Evolutionary conservation across 2,797 vertebrate species (phyloP).

Genomic region (Leucoraja ocellata): DNA sequence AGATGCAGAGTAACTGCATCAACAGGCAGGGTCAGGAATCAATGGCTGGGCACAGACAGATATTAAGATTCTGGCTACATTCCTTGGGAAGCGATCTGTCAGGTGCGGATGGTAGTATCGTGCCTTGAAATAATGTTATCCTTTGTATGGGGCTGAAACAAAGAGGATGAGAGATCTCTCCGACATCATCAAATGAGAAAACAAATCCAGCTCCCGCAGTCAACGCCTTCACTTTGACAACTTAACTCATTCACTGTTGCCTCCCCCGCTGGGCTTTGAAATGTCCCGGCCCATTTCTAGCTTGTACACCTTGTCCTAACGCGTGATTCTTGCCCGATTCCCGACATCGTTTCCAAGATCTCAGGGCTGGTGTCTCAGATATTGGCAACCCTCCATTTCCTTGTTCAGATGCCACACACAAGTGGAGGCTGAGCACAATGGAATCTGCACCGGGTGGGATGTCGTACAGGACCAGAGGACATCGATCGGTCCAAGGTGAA

Average conservation of each 20-base stretch:
- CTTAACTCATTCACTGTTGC: neutral
- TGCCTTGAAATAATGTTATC: slow-evolving; percentile 13
- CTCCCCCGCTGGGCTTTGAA: neutral
- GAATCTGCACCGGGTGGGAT: neutral
- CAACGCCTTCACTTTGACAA: neutral
- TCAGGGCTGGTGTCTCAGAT: neutral
- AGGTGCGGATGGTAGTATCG: neutral
- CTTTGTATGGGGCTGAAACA: neutral
- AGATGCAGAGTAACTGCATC: neutral
- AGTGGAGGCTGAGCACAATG: neutral
- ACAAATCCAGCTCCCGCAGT: neutral
- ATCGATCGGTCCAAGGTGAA: no score
- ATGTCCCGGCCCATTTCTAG: neutral
- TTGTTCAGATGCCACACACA: neutral
- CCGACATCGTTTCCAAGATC: neutral
- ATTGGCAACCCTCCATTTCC: neutral
- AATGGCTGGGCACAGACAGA: neutral
- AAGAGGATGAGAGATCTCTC: neutral
- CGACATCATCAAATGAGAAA: neutral
- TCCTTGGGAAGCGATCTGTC: neutral
- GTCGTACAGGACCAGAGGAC: neutral
- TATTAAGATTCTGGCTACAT: neutral
- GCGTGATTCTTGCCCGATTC: neutral
- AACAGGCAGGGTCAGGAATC: neutral
- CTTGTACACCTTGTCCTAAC: neutral